Conservation (phyloP, 1,140 invertebrate species). For the Orussus abietinus region DNA sequence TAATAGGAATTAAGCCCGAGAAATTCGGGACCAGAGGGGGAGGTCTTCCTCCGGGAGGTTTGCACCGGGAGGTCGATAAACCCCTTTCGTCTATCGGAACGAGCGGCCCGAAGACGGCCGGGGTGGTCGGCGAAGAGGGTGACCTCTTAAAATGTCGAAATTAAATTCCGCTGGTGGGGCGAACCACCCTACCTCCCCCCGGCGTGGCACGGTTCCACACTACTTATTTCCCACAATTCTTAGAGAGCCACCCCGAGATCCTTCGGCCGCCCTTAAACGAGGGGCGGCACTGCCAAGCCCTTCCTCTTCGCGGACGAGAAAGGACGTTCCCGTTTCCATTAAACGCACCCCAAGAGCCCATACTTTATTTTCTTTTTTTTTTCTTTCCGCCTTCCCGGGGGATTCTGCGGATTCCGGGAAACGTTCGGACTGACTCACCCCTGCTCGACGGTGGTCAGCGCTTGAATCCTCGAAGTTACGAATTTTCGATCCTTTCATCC, state of each 20-base stretch:
- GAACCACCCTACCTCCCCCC: slow-evolving; percentile 22
- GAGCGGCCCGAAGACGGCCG: slow-evolving; percentile 12
- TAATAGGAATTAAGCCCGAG: not conserved
- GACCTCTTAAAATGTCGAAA: slow-evolving; percentile 41
- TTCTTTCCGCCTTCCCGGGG: not conserved
- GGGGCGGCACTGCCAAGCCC: too few relatives aligned
- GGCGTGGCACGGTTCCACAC: slow-evolving; percentile 20
- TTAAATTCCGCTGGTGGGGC: slow-evolving; percentile 39
- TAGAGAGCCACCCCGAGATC: slow-evolving; percentile 9
- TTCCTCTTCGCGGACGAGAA: too few relatives aligned
- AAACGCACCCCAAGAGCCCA: too few relatives aligned
- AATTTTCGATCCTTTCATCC: too few relatives aligned
- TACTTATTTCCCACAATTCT: slow-evolving; percentile 42
- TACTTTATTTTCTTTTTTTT: slow-evolving; percentile 5
- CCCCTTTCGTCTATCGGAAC: slow-evolving; percentile 30
- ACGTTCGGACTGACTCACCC: slow-evolving; percentile 17
- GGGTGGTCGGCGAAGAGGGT: slow-evolving; percentile 13
- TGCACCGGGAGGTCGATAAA: slow-evolving; percentile 36
- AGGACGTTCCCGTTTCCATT: too few relatives aligned
- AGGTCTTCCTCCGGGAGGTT: slow-evolving; percentile 22
- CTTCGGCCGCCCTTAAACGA: too few relatives aligned
- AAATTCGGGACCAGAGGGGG: not conserved
- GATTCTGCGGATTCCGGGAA: slow-evolving; percentile 15
- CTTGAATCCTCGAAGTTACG: too few relatives aligned
- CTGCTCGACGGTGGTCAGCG: too few relatives aligned